Evolutionary conservation across 2,888 invertebrate species (phyloP).

Genomic region (Ceriagrion tenellum): DNA sequence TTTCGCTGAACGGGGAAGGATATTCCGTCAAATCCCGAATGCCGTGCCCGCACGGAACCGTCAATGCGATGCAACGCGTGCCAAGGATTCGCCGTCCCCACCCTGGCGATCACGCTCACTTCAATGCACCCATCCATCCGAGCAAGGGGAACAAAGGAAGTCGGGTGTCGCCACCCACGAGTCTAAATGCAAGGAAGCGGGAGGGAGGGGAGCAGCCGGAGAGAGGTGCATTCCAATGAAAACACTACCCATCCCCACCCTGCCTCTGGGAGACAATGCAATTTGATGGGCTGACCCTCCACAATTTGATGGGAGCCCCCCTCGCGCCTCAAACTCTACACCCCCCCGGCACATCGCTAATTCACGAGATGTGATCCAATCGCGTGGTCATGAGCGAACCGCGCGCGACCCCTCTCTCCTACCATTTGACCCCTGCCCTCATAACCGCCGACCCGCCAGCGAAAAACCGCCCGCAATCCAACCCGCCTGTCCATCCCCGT

Average conservation of each 20-base stretch:
- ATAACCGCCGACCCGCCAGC: too few species aligned
- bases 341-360: not conserved
- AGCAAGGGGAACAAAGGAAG: not conserved
- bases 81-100: not conserved
- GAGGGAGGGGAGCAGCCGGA: too few species aligned
- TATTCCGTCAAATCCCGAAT: too few species aligned
- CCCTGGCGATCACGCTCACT: not conserved
- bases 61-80: not conserved
- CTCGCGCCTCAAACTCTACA: not conserved
- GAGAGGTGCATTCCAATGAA: not conserved
- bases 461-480: not conserved
- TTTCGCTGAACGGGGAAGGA: too few species aligned
- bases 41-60: too few species aligned
- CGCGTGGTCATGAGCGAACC: not conserved
- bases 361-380: constrained; percentile 19
- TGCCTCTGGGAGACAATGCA: not conserved
- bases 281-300: not conserved
- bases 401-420: not conserved
- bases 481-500: not conserved
- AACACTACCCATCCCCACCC: not conserved
- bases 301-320: not conserved
- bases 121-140: not conserved
- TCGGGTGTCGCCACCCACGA: not conserved
- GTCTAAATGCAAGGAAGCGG: not conserved
- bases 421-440: not conserved